Conservation (phyloP, 2,888 invertebrate species). For the Tenthredo scrophulariae region DNA sequence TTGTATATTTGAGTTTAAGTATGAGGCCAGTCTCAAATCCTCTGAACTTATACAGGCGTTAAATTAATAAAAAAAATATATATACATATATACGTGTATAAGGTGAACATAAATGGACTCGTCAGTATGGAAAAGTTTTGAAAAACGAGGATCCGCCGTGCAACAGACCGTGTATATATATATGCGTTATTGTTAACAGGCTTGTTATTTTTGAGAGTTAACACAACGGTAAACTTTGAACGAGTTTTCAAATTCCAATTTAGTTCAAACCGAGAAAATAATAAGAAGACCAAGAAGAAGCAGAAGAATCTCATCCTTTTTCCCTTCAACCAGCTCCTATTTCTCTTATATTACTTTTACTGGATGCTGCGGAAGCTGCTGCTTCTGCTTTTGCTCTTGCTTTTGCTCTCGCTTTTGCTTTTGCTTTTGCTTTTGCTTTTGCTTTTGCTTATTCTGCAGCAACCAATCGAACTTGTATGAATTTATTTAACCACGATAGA, state of each 20-base stretch:
- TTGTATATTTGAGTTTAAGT: background rate
- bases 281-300: background rate
- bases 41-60: background rate
- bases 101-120: background rate
- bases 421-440: too few species aligned
- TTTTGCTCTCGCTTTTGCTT: too few species aligned
- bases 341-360: background rate
- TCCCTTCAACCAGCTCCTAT: background rate
- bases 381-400: background rate
- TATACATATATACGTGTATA: background rate
- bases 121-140: background rate
- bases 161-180: background rate
- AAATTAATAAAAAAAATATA: background rate
- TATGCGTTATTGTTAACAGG: conserved; percentile 2
- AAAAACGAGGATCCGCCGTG: background rate
- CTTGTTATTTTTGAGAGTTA: conserved; percentile 15
- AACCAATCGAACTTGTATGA: conserved; percentile 31
- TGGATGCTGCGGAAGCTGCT: background rate
- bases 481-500: background rate
- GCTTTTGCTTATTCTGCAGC: background rate
- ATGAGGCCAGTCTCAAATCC: background rate
- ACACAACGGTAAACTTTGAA: conserved; percentile 8
- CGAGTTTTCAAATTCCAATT: conserved; percentile 18
- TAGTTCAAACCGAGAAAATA: background rate
- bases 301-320: background rate